Base-by-base conservation (phyloP, 2,113 vertebrate genomes). In the Aphyosemion australe region DNA sequence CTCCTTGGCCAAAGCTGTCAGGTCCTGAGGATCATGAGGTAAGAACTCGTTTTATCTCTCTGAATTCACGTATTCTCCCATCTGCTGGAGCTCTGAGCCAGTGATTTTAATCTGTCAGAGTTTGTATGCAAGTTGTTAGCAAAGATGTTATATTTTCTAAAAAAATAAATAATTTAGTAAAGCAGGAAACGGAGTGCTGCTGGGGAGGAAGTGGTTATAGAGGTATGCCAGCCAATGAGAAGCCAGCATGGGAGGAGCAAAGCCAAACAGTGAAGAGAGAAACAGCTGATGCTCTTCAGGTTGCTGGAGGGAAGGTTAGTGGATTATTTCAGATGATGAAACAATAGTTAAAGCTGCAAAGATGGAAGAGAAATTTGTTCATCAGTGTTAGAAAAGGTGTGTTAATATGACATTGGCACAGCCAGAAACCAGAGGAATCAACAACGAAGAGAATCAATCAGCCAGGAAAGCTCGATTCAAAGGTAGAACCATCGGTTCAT, bases 1-100 rank as follows among this genome's bases (percentile, higher is more conserved):
- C 72, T 99, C 97, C 84, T 97, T 98, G 45, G 97, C 97, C 88
- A 99, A 78, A 1, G 96, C 96, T 8, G 97, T 97, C 84, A 99
- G 90, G 86, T 99, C 96, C 97, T 98, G 61, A n/a, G 56, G 48
- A 48, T 49, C 12, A 66, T 37, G n/a, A 52, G 37, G 62, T 82
- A 57, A 63, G 7, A 20, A 31, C 13, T 0, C 12, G 39, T 53
- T 72, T 26, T 13, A 19, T 18, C 20, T 55, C 16, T 13, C 3
- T 8, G 9, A 55, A 58, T 16, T 34, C 0, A 43, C 1, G 5
- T 15, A 37, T n/a, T 68, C 42, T 2, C 46, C 26, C 26, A 26
- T 14, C 4, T 19, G 31, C 26, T 48, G 31, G 50, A 34, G 34
- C 15, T 60, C 2, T 39, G 39, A 9, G 51, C 47, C 60, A 26